These are phyloP conservation scores for Apodemia zela DNA, from an alignment of 2,888 invertebrate genomes.

Conservation along the genomic window DNA sequence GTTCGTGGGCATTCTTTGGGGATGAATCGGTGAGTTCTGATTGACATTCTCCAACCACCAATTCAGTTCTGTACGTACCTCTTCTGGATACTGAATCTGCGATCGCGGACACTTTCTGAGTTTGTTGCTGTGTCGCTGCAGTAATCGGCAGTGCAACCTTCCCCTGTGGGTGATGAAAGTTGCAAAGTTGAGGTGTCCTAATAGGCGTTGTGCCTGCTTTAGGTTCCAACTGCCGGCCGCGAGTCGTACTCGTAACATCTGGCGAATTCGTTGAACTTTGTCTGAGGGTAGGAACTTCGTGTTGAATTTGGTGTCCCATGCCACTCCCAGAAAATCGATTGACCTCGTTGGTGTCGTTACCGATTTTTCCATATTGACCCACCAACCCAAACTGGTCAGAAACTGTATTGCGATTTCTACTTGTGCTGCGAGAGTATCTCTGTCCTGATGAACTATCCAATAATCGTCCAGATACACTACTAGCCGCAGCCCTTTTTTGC, in stretches of 20 bases:
- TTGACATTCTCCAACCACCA: slow-evolving; percentile 12
- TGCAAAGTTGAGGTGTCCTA: slow-evolving; percentile 28
- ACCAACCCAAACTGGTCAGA: slow-evolving; percentile 24
- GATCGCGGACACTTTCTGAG: neutral
- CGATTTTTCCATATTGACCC: slow-evolving; percentile 22
- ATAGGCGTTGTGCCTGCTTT: slow-evolving; percentile 25
- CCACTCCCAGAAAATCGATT: slow-evolving; percentile 25
- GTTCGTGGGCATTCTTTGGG: slow-evolving; percentile 16
- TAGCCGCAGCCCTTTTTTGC: slow-evolving; percentile 24
- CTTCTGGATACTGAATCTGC: neutral
- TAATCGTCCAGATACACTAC: slow-evolving; percentile 29
- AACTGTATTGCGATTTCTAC: slow-evolving; percentile 6
- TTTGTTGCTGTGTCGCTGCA: slow-evolving; percentile 22
- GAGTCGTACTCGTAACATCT: neutral
- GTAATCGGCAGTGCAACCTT: slow-evolving; percentile 28
- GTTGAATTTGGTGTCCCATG: slow-evolving; percentile 26
- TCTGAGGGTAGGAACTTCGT: slow-evolving; percentile 22
- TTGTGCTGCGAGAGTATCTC: slow-evolving; percentile 3
- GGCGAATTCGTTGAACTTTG: slow-evolving; percentile 14
- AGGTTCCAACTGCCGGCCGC: slow-evolving; percentile 16
- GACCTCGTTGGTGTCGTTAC: slow-evolving; percentile 17
- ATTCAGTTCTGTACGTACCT: neutral
- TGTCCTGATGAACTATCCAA: slow-evolving; percentile 20
- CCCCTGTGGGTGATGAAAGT: slow-evolving; percentile 30
- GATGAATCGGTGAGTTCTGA: slow-evolving; percentile 14